Evolutionary conservation across 37 sponge, comb jelly and placozoan genomes (phyloP), one percentile per base, ranked within the genome.

Genomic region (Oopsacas minuta): DNA sequence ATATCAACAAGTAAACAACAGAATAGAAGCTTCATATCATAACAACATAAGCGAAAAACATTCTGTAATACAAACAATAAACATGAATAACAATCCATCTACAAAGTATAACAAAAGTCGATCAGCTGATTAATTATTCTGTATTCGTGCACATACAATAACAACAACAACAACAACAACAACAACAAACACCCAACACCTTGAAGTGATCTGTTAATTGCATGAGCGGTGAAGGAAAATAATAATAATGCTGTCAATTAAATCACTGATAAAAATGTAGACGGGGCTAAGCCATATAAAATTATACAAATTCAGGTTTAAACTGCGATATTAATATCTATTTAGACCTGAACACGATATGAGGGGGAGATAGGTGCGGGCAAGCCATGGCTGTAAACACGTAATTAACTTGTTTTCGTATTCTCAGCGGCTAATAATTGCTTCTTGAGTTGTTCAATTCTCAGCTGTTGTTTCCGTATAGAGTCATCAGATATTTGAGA

Each of bases 391-490:
- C n/a, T n/a, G n/a, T n/a, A n/a, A 34, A 10, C 28, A 61, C 3
- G 75, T 5, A 61, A 32, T n/a, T 61, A 61, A 61, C 32, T 32
- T 5, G 75, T 61, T n/a, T 61, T 3, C 28, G 75, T 61, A n/a
- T n/a, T 61, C 28, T 61, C 75, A 20, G 75, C 75, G 7, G 7
- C 75, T 3, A 61, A 34, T 5, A 61, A n/a, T 61, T 61, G 75
- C 22, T 61, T 61, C 28, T 61, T 61, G 75, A 61, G 75, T 61
- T 61, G 75, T 61, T 61, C 75, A 61, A 61, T 61, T 34, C 75
- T 10, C 30, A 61, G 22, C 30, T 61, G 28, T n/a, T 61, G 75
- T 61, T 61, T 61, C 22, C 75, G 75, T 7, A 61, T 61, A 3
- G 30, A 7, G 22, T 61, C 75, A 3, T 61, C 17, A n/a, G 7